These are phyloP conservation scores for Villa cingulata DNA, from an alignment of 2,888 invertebrate genomes.

Conservation along the genomic window DNA sequence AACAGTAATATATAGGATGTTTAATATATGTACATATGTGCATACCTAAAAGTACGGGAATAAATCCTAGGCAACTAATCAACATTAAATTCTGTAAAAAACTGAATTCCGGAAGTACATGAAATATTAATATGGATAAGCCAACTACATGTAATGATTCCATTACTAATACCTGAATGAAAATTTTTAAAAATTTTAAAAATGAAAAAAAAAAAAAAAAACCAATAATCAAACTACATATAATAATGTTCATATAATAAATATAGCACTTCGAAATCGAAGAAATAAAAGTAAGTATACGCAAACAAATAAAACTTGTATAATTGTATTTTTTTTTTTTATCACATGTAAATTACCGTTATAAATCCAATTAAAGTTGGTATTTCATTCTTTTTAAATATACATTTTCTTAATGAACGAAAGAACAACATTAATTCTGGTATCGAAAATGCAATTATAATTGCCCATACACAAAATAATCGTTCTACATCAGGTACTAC, in stretches of 20 bases:
- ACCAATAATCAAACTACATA: too few species aligned
- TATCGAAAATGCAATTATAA: slow-evolving; percentile 57
- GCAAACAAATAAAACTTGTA: too few species aligned
- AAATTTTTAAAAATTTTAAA: background rate
- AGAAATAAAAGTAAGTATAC: too few species aligned
- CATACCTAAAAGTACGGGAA: slow-evolving; percentile 64
- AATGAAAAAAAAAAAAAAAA: too few species aligned
- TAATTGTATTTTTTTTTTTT: background rate
- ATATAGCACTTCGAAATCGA: too few species aligned
- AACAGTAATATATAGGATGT: too few species aligned
- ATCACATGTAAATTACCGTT: slow-evolving; percentile 35
- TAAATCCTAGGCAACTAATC: slow-evolving; percentile 67
- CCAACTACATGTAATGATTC: slow-evolving; percentile 71
- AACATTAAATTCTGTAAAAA: slow-evolving; percentile 71
- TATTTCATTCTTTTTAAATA: slow-evolving; percentile 53
- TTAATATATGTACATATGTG: slow-evolving; percentile 18
- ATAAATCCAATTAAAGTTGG: slow-evolving; percentile 44
- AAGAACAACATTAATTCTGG: slow-evolving; percentile 66
- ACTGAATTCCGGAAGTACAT: slow-evolving; percentile 66
- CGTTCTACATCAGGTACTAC: slow-evolving; percentile 49
- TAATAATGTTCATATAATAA: too few species aligned
- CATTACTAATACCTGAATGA: slow-evolving; percentile 45
- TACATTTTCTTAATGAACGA: slow-evolving; percentile 52
- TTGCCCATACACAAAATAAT: slow-evolving; percentile 66
- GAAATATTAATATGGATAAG: slow-evolving; percentile 57